Base-by-base conservation (phyloP, 2,113 vertebrate species). In the Triplophysa tibetana region DNA sequence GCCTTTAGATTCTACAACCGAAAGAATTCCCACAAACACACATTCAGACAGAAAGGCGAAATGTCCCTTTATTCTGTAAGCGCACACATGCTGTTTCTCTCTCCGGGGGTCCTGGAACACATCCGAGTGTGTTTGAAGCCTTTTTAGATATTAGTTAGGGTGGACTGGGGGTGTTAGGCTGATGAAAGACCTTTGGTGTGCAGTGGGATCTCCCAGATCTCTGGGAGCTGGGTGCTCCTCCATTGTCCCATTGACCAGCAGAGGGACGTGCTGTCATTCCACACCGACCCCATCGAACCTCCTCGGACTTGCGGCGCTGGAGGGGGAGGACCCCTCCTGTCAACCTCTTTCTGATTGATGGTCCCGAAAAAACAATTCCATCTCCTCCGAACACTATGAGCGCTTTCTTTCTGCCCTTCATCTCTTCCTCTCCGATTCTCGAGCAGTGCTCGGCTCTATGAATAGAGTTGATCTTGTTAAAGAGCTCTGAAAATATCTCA, bases 151-250 rank as follows among this genome's bases (percentile, higher is more conserved):
- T 69, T 19, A 67, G 48, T 38, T 29, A 74, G 56, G 41, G 80
- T 64, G 33, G 60, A 70, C 29, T 43, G 72, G 58, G 43, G 64
- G 50, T 74, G 33, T 43, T 33, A 21, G 21, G 63, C 69, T 58
- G 43, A 69, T 84, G 75, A 81, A 84, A 81, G 83, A 66, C 75
- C 69, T 77, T 73, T 74, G 79, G 63, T 84, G 69, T 74, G 75
- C n/a, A 33, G 10, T 66, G 75, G 2, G 63, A 23, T 65, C 67
- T 60, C 17, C 41, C 76, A 23, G 72, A 45, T 58, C 58, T 80
- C 75, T 70, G 69, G 50, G 79, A 84, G 75, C 63, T 66, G 75
- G 70, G 70, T 81, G 75, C 70, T 75, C 48, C 48, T 75, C 24
- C 41, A 69, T 81, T 84, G 83, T 81, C 23, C 64, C 21, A n/a